Percentiles rank a stretch among this genome's conserved stretches.
Conservation (phyloP, 1,140 invertebrate species). For the Melipona quadrifasciata region DNA sequence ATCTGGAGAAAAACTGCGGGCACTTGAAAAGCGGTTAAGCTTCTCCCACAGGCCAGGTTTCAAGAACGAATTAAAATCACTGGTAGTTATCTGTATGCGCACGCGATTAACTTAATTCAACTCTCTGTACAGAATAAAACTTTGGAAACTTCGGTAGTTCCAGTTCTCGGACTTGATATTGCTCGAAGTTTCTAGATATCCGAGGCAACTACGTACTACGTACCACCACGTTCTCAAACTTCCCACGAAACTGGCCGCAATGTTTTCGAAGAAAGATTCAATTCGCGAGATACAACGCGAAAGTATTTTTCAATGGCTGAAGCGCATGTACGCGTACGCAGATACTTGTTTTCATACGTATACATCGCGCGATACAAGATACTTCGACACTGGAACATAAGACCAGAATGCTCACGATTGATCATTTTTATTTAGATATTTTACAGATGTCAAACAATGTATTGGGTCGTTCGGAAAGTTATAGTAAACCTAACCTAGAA, state of each 20-base stretch:
- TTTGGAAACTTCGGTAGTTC: not conserved
- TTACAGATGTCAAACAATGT: too few relatives aligned
- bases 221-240: not conserved
- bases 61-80: not conserved
- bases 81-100: not conserved
- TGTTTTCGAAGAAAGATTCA: not conserved
- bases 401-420: too few relatives aligned
- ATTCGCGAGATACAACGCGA: not conserved
- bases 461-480: too few relatives aligned
- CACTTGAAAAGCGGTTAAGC: not conserved
- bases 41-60: not conserved
- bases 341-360: too few relatives aligned
- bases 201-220: not conserved
- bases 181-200: not conserved
- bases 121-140: not conserved
- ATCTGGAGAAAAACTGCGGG: fast-evolving
- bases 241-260: not conserved
- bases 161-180: not conserved
- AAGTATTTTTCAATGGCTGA: not conserved
- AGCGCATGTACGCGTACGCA: too few relatives aligned
- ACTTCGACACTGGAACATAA: too few relatives aligned
- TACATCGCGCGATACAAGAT: too few relatives aligned
- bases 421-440: too few relatives aligned
- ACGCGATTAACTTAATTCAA: conserved; percentile 5
- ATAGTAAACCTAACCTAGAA: too few relatives aligned